Evolutionary conservation across 2,888 invertebrate genomes (phyloP).

Genomic region (Spilarctia lutea): DNA sequence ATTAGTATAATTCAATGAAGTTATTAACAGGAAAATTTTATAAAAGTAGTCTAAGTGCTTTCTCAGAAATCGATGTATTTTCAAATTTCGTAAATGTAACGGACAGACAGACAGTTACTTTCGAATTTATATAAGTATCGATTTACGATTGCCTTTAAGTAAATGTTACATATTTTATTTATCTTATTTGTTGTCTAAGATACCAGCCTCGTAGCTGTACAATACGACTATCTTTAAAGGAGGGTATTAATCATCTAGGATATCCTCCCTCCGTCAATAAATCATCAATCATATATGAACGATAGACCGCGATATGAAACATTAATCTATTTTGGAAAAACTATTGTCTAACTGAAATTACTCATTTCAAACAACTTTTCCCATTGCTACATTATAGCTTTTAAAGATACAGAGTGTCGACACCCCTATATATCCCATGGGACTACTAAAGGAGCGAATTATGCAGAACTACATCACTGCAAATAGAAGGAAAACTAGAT

Average conservation of each 20-base stretch:
- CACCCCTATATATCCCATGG: no score
- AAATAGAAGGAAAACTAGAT: no score
- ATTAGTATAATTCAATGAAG: neutral
- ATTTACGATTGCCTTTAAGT: neutral
- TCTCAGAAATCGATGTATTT: no score
- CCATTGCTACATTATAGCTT: neutral
- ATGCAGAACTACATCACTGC: no score
- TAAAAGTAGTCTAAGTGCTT: neutral
- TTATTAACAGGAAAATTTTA: neutral
- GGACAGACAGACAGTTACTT: no score
- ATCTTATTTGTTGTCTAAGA: neutral
- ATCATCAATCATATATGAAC: slow-evolving; percentile 13
- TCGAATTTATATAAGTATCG: no score
- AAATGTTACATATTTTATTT: neutral
- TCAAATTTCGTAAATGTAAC: no score
- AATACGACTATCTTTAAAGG: neutral
- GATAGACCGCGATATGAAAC: slow-evolving; percentile 1
- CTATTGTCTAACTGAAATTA: neutral
- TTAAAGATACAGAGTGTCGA: no score
- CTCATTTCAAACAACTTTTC: neutral
- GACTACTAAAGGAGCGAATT: no score
- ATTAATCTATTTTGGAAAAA: slow-evolving; percentile 1
- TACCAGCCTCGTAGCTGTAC: neutral
- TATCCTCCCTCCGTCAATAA: slow-evolving; percentile 6
- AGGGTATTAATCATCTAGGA: neutral